Base-by-base conservation (phyloP, 2,113 vertebrate genomes). In the Podilymbus podiceps region DNA sequence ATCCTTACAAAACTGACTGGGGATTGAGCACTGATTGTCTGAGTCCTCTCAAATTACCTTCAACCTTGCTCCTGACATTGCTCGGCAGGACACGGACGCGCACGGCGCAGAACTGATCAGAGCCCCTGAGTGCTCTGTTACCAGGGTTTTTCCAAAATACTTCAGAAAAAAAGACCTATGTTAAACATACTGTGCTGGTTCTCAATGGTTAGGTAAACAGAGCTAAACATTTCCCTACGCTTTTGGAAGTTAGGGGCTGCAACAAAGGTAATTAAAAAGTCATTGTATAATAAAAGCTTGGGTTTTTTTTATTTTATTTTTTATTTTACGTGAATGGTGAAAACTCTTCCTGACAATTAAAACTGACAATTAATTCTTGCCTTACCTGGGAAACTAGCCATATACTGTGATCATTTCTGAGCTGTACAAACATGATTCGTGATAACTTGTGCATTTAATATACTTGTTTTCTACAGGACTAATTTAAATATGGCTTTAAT, bases 11-110 rank as follows among this genome's bases (percentile, higher is more conserved):
- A 80, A 53, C 53, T 46, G 94, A 15, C 59, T 17, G 71, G 91
- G 93, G 68, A 23, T 7, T 11, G 81, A 89, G 94, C 71, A 2
- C 76, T 16, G 89, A 16, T 16, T 52, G 60, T 24, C 76, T 23
- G 89, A 72, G 81, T 12, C 74, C 88, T 85, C 95, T 92, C 90
- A 35, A 81, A 27, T 96, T 96, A 49, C 93, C 90, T 84, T 16
- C 96, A 94, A 3, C 95, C 93, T 92, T 90, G 69, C 27, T 35
- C 1, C 90, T 93, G 96, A 84, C 93, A 77, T 28, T 93, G 88
- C 95, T 56, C 8, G 25, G 46, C 75, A n/a, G 47, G 2, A 5
- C 59, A 4, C 2, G 49, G 19, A 12, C 13, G 9, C 2, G 6
- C 30, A 3, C 16, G 1, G 75, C 3, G 4, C 15, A 8, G 38